phyloP scores from a whole-genome alignment of 2,797 vertebrate genomes.

The Erpetoichthys calabaricus region DNA sequence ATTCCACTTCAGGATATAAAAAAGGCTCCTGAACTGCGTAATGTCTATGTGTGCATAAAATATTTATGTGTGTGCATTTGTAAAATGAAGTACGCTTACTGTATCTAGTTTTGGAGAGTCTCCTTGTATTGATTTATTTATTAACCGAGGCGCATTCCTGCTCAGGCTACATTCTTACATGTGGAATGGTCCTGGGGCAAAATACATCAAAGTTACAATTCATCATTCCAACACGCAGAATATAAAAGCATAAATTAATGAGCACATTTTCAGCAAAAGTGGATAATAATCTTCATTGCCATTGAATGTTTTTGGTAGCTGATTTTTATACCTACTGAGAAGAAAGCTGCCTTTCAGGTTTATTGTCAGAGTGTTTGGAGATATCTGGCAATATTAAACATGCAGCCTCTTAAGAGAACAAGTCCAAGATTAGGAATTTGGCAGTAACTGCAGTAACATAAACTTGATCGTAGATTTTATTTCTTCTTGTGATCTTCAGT shows the following conservation, averaged over 20 bases:
- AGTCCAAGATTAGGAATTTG: too few relatives aligned
- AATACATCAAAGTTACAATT: not conserved
- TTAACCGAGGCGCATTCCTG: not conserved
- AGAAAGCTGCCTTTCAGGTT: not conserved
- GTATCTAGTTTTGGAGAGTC: not conserved
- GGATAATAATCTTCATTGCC: not conserved
- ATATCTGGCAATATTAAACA: too few relatives aligned
- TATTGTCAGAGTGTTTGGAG: too few relatives aligned
- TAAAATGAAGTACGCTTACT: not conserved
- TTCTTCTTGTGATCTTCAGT: too few relatives aligned
- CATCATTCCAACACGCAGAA: not conserved
- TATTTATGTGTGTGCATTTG: not conserved
- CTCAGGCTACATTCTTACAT: not conserved
- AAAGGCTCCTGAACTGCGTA: not conserved
- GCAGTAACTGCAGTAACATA: too few relatives aligned
- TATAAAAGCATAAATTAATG: not conserved
- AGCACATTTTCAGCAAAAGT: not conserved
- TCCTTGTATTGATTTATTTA: not conserved
- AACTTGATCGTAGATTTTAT: too few relatives aligned
- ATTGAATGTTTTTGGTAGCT: not conserved
- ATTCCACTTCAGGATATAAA: too few relatives aligned
- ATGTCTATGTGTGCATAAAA: not conserved
- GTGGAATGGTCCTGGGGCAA: not conserved
- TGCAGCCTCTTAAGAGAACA: too few relatives aligned
- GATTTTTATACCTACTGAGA: not conserved